Evolutionary conservation across 2,113 vertebrate species (phyloP).

Genomic region (Pogonocichla stellata): DNA sequence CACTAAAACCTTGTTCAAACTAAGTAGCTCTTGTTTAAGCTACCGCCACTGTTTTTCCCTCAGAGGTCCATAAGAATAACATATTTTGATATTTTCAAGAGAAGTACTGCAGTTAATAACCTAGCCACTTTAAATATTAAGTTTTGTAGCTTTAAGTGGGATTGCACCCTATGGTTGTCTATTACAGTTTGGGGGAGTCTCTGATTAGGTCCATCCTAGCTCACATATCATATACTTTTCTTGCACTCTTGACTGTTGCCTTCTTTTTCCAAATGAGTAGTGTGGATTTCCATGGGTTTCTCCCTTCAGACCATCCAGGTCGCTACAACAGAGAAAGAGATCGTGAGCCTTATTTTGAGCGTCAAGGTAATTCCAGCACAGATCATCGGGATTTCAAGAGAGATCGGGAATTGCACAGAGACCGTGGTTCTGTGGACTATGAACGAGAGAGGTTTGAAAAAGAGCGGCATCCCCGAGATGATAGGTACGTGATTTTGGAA

Average conservation of each 20-base stretch:
- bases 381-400: conserved; percentile 91
- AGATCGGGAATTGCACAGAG: conserved; percentile 81
- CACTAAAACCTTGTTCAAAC: neutral
- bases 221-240: neutral
- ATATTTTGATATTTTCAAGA: neutral
- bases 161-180: neutral
- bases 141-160: neutral
- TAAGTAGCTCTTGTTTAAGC: neutral
- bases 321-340: conserved; percentile 88
- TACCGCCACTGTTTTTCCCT: neutral
- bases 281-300: neutral
- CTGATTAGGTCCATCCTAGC: neutral
- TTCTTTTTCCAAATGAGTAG: neutral
- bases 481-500: conserved; percentile 73
- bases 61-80: neutral
- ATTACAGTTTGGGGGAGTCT: neutral
- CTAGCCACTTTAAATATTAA: neutral
- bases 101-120: neutral
- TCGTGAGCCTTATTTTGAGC: conserved; percentile 85
- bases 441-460: conserved; percentile 91
- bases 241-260: neutral
- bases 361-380: conserved; percentile 81
- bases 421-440: conserved; percentile 82
- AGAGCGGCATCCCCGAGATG: conserved; percentile 87
- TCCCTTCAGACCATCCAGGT: conserved; percentile 81